Conservation (phyloP, 2,113 vertebrate genomes). For the Tragelaphus buxtoni region DNA sequence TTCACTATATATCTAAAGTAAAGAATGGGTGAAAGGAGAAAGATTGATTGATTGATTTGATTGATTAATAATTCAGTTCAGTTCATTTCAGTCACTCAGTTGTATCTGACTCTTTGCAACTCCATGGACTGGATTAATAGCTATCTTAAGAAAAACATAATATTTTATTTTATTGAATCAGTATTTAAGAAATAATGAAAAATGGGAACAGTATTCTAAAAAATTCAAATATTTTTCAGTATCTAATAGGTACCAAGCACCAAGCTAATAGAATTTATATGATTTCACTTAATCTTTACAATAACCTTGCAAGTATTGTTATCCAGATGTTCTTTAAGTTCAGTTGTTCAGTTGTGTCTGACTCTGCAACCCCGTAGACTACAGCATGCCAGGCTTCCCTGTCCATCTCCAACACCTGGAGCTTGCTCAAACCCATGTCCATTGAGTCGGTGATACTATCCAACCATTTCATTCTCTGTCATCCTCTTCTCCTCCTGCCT, state of each 20-base stretch:
- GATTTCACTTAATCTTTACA: not conserved
- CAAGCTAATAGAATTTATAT: not conserved
- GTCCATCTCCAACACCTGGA: not conserved
- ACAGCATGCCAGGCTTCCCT: not conserved
- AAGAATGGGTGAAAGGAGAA: not conserved
- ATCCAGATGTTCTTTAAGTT: not conserved
- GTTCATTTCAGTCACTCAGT: not conserved
- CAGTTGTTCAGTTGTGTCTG: not conserved
- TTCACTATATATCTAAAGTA: not conserved
- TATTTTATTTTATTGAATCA: not conserved
- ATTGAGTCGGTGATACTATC: not conserved
- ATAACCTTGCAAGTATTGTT: not conserved
- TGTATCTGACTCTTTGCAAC: not conserved
- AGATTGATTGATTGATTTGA: not conserved
- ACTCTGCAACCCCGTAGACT: not conserved
- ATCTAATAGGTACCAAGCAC: not conserved
- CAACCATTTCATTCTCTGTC: not conserved
- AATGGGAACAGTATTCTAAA: not conserved
- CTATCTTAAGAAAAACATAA: not conserved
- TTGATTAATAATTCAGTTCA: not conserved
- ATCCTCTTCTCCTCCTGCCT: not conserved
- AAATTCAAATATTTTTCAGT: not conserved
- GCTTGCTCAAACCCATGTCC: not conserved
- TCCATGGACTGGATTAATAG: not conserved
- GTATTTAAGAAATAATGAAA: not conserved